A percentile compares a stretch with the other conserved stretches of the same genome.
Evolutionary conservation across 2,113 vertebrate genomes (phyloP).

Genomic region (Daboia siamensis): DNA sequence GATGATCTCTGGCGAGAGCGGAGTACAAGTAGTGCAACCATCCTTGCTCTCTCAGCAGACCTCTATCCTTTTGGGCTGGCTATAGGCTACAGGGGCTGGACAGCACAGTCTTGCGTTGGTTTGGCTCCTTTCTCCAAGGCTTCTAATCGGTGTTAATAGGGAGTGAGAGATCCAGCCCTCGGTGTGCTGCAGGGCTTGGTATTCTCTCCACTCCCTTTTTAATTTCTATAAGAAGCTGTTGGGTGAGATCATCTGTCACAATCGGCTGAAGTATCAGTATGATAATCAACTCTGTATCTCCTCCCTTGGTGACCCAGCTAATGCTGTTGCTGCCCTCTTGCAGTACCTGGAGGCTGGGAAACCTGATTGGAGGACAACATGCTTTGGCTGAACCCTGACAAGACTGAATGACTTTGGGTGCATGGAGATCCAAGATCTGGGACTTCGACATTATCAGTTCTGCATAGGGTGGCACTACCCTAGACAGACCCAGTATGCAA

Average conservation of each 20-base stretch:
- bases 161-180: not conserved
- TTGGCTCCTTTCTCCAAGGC: not conserved
- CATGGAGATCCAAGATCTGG: not conserved
- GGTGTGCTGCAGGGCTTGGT: not conserved
- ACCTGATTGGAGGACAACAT: not conserved
- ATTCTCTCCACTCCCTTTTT: not conserved
- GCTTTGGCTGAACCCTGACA: not conserved
- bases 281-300: not conserved
- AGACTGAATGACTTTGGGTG: not conserved
- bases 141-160: not conserved
- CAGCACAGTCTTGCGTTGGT: not conserved
- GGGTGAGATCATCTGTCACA: not conserved
- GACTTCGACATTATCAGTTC: too few species aligned
- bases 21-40: not conserved
- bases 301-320: not conserved
- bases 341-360: not conserved
- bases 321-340: not conserved
- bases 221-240: not conserved
- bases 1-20: not conserved
- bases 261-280: not conserved
- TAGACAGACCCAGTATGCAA: too few species aligned
- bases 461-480: too few species aligned
- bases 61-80: not conserved
- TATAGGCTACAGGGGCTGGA: not conserved
- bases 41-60: not conserved